Conservation (phyloP, 2,888 invertebrate genomes). For the Trilocha varians region DNA sequence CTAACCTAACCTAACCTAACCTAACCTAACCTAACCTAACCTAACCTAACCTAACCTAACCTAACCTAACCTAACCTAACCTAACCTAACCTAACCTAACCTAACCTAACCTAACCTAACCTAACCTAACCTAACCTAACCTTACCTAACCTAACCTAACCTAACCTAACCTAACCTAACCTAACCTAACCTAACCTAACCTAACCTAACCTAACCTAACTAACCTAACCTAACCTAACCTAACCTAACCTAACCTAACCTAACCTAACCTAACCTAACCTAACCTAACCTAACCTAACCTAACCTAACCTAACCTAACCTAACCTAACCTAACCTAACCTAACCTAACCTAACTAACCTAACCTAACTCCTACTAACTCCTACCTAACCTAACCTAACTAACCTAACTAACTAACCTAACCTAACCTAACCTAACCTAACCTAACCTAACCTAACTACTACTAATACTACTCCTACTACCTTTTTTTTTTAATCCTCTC, state of each 20-base stretch:
- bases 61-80: constrained; percentile 11
- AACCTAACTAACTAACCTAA: constrained; percentile 9
- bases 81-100: constrained; percentile 12
- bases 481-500: constrained; percentile 8
- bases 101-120: constrained; percentile 12
- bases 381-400: constrained; percentile 11
- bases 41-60: constrained; percentile 12
- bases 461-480: constrained; percentile 15
- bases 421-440: constrained; percentile 11
- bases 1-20: constrained; percentile 4
- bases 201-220: constrained; percentile 9
- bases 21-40: constrained; percentile 10
- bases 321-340: constrained; percentile 11
- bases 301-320: constrained; percentile 8
- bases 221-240: constrained; percentile 11
- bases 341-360: constrained; percentile 16
- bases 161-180: constrained; percentile 11
- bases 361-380: constrained; percentile 17
- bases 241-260: constrained; percentile 11
- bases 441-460: constrained; percentile 15
- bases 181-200: constrained; percentile 10
- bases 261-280: constrained; percentile 7
- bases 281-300: constrained; percentile 8
- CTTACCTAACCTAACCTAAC: constrained; percentile 10
- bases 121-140: constrained; percentile 9